Evolutionary conservation across 2,797 vertebrate genomes (phyloP).

Genomic region (Paratrypauchen microcephalus): DNA sequence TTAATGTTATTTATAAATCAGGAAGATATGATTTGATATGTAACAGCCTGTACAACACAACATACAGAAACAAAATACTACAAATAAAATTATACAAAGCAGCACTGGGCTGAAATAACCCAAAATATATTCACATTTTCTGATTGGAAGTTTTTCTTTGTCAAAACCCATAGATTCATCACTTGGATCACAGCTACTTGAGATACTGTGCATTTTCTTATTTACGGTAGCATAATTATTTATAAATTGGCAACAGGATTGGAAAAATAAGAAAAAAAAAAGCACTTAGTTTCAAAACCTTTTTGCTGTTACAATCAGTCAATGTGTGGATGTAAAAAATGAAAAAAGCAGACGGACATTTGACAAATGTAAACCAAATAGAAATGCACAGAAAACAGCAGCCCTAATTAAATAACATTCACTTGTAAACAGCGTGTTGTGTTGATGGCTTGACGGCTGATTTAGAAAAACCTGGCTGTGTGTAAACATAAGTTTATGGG

Average conservation of each 20-base stretch:
- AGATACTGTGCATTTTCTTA: slow-evolving; percentile 34
- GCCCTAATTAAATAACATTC: slow-evolving; percentile 61
- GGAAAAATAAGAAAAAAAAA: slow-evolving; percentile 20
- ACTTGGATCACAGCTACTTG: slow-evolving; percentile 55
- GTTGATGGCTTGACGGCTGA: slow-evolving; percentile 4
- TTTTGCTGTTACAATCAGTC: slow-evolving; percentile 59
- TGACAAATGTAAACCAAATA: slow-evolving; percentile 38
- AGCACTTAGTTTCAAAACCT: slow-evolving; percentile 42
- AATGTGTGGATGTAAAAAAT: slow-evolving; percentile 32
- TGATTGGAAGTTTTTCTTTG: slow-evolving; percentile 62
- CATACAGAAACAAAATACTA: slow-evolving; percentile 64
- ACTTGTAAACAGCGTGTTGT: slow-evolving; percentile 69
- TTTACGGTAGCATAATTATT: slow-evolving; percentile 37
- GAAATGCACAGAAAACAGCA: slow-evolving; percentile 23
- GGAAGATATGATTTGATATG: slow-evolving; percentile 82
- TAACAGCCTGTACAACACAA: slow-evolving; percentile 83
- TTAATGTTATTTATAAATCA: slow-evolving; percentile 78
- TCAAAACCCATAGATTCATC: slow-evolving; percentile 32
- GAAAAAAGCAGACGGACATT: slow-evolving; percentile 43
- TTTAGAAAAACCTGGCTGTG: neutral
- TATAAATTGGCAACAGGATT: slow-evolving; percentile 59
- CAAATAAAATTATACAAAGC: slow-evolving; percentile 77
- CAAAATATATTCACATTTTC: slow-evolving; percentile 77
- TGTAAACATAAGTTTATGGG: slow-evolving; percentile 20
- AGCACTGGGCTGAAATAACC: slow-evolving; percentile 74